Evolutionary conservation across 2,113 vertebrate species (phyloP).

Genomic region (Onychostoma macrolepis): DNA sequence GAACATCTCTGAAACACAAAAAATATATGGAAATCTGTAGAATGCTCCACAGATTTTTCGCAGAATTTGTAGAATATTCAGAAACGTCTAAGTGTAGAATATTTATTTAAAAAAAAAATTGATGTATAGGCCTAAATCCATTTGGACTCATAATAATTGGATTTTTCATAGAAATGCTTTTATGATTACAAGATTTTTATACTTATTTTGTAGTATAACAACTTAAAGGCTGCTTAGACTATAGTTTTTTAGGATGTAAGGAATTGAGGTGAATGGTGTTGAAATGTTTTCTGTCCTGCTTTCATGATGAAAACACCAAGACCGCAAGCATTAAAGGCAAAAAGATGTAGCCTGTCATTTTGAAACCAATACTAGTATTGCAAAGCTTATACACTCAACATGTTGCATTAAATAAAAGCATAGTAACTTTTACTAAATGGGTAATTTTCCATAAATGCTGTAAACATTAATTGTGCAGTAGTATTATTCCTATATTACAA

Average conservation of each 20-base stretch:
- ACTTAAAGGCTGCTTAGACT: not conserved
- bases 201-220: not conserved
- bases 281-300: not conserved
- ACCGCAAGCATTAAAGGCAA: not conserved
- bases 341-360: not conserved
- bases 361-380: not conserved
- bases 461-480: not conserved
- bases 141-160: not conserved
- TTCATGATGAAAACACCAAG: not conserved
- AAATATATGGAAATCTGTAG: not conserved
- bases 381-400: not conserved
- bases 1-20: not conserved
- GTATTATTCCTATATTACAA: not conserved
- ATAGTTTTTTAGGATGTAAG: not conserved
- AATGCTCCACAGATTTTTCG: not conserved
- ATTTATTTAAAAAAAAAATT: not conserved
- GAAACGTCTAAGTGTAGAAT: not conserved
- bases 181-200: not conserved
- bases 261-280: not conserved
- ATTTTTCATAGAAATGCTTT: not conserved
- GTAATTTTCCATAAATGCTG: not conserved
- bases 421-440: not conserved
- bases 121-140: not conserved
- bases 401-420: not conserved
- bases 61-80: not conserved